phyloP scores from a whole-genome alignment of 2,113 vertebrate species.

The Podocnemis expansa region DNA sequence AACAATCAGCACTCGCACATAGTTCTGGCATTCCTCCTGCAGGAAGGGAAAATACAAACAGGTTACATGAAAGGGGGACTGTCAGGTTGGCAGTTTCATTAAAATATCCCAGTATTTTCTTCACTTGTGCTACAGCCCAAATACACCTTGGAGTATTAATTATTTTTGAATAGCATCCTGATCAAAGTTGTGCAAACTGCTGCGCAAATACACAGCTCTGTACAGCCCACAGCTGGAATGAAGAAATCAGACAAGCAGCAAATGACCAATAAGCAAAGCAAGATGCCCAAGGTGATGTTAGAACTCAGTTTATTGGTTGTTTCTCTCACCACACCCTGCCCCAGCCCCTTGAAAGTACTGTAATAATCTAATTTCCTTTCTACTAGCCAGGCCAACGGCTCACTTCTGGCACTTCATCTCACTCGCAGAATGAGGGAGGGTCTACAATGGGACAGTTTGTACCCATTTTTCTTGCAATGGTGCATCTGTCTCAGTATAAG shows the following conservation, averaged over 20 bases:
- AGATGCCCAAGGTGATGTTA: not conserved
- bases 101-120: not conserved
- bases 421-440: not conserved
- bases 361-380: not conserved
- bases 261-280: not conserved
- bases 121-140: not conserved
- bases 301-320: not conserved
- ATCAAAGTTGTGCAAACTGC: not conserved
- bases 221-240: too few species aligned
- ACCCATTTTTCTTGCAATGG: constrained; percentile 7
- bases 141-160: not conserved
- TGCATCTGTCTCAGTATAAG: not conserved
- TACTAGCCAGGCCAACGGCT: not conserved
- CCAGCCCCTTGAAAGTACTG: not conserved
- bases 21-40: constrained; percentile 98
- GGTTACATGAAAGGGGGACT: not conserved
- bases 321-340: not conserved
- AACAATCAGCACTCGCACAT: constrained; percentile 93
- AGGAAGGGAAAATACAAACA: constrained; percentile 27
- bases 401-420: too few species aligned
- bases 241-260: not conserved
- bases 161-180: not conserved
- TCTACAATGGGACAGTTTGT: not conserved
- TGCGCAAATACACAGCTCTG: not conserved
- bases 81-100: not conserved